Conservation (phyloP, 2,797 vertebrate genomes). For the Pipistrellus kuhlii region DNA sequence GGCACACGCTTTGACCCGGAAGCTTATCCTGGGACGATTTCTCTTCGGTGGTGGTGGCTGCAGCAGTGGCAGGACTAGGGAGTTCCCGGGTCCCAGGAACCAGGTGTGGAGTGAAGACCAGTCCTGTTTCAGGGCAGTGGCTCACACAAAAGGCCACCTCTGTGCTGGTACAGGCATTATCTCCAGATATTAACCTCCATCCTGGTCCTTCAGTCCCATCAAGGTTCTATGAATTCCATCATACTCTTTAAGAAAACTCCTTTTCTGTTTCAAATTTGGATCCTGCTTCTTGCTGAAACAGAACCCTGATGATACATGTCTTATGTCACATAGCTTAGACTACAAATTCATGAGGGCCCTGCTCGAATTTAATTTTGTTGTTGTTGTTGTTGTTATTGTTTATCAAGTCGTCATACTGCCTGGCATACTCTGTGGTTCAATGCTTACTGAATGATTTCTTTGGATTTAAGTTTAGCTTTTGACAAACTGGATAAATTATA, state of each 20-base stretch:
- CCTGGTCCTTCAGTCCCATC: background rate
- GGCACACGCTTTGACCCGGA: background rate
- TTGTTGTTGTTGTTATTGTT: slow-evolving; percentile 44
- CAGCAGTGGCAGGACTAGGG: background rate
- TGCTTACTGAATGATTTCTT: slow-evolving; percentile 3
- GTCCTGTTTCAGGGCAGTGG: background rate
- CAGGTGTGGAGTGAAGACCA: background rate
- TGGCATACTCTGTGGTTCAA: background rate
- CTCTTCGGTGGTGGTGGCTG: background rate
- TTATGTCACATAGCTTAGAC: background rate
- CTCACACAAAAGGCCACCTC: background rate
- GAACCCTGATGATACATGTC: background rate
- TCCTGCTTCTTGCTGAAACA: background rate
- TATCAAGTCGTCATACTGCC: background rate
- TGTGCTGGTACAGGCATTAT: background rate
- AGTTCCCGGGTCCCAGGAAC: background rate
- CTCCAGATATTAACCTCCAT: background rate
- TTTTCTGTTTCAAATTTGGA: background rate
- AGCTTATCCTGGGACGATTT: background rate
- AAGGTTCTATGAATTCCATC: background rate
- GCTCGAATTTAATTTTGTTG: slow-evolving; percentile 2
- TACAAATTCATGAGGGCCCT: background rate
- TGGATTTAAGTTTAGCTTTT: slow-evolving; percentile 51
- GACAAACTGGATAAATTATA: background rate
- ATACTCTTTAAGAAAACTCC: background rate